phyloP scores from a whole-genome alignment of 2,888 invertebrate genomes.

The Coelinius sp. region DNA sequence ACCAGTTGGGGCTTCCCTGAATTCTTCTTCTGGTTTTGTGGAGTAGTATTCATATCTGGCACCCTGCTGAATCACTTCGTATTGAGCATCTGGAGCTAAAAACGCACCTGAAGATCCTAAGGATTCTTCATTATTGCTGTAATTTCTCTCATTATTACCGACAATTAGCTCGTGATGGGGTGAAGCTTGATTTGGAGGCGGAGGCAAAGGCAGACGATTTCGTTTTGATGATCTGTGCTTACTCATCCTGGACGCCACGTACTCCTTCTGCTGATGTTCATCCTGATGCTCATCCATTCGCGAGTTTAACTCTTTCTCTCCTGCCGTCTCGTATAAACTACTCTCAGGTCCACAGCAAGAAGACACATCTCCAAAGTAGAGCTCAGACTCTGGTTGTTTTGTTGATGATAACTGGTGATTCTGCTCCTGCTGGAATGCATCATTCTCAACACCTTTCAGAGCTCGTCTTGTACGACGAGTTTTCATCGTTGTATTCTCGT shows the following conservation, averaged over 20 bases:
- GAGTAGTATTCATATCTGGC: conserved; percentile 62
- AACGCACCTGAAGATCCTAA: conserved; percentile 66
- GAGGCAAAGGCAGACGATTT: conserved; percentile 72
- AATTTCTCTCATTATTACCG: conserved; percentile 66
- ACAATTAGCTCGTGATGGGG: conserved; percentile 60
- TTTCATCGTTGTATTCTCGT: conserved; percentile 47
- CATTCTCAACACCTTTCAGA: conserved; percentile 82
- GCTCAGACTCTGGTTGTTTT: conserved; percentile 82
- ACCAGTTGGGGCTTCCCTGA: conserved; percentile 16
- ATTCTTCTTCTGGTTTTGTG: conserved; percentile 57
- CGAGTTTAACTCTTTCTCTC: conserved; percentile 69
- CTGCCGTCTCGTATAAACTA: conserved; percentile 74
- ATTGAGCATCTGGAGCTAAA: conserved; percentile 77
- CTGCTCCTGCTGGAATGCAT: conserved; percentile 81
- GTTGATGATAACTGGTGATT: conserved; percentile 67
- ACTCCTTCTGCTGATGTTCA: conserved; percentile 57
- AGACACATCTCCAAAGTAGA: conserved; percentile 89
- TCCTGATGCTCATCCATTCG: conserved; percentile 62
- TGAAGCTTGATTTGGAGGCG: conserved; percentile 71
- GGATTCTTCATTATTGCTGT: conserved; percentile 55
- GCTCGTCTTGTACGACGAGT: conserved; percentile 71
- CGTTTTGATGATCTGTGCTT: conserved; percentile 74
- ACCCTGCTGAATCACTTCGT: conserved; percentile 74
- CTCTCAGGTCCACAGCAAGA: conserved; percentile 81
- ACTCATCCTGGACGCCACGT: conserved; percentile 8